A percentile compares a stretch with the other conserved stretches of the same genome.
Evolutionary conservation across 2,888 invertebrate genomes (phyloP).

Genomic region (Glomeris marginata): DNA sequence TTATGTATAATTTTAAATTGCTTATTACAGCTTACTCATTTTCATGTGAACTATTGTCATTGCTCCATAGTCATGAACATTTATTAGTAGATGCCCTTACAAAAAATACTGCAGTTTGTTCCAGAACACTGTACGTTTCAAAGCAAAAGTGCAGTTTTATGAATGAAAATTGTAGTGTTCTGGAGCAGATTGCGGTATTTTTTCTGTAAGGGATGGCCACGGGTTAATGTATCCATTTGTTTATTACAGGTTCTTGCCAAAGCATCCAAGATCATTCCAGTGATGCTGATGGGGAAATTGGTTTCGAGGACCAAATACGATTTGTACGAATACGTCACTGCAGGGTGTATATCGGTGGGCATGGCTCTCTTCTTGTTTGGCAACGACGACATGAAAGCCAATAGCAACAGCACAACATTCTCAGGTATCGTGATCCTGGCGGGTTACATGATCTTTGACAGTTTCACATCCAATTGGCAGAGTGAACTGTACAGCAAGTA

Average conservation of each 20-base stretch:
- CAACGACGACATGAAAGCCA: conserved; percentile 46
- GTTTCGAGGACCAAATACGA: conserved; percentile 75
- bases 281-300: conserved; percentile 95
- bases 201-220: too few species aligned
- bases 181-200: too few species aligned
- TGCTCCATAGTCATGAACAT: too few species aligned
- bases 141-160: too few species aligned
- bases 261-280: conserved; percentile 95
- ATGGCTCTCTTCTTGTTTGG: conserved; percentile 85
- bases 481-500: conserved; percentile 68
- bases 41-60: too few species aligned
- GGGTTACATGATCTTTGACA: conserved; percentile 87
- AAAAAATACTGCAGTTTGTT: too few species aligned
- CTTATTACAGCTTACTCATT: too few species aligned
- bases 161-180: too few species aligned
- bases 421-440: conserved; percentile 72
- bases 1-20: too few species aligned
- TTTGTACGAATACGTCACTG: conserved; percentile 81
- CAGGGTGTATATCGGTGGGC: conserved; percentile 73
- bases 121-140: too few species aligned
- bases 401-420: conserved; percentile 53
- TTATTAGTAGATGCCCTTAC: too few species aligned
- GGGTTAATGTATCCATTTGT: conserved; percentile 17
- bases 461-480: conserved; percentile 99
- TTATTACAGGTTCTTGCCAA: conserved; percentile 48